Evolutionary conservation across 2,797 vertebrate species (phyloP).

Genomic region (Gymnoscopelus microlampas): DNA sequence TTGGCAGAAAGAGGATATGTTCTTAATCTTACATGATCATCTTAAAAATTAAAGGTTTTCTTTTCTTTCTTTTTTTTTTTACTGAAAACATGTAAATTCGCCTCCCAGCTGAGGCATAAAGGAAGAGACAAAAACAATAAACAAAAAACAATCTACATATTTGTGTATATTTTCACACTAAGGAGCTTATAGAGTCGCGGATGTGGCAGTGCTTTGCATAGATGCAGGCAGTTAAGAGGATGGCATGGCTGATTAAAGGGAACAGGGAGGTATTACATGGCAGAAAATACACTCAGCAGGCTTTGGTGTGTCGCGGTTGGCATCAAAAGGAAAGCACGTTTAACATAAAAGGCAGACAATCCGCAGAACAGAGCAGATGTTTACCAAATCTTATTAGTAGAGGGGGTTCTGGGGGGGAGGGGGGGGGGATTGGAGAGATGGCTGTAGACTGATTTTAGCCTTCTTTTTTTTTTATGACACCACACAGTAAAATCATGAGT

Average conservation of each 20-base stretch:
- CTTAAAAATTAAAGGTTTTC: neutral
- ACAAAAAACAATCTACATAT: slow-evolving; percentile 34
- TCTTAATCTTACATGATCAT: slow-evolving; percentile 2
- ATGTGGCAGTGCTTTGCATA: slow-evolving; percentile 30
- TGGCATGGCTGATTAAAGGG: slow-evolving; percentile 48
- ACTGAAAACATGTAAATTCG: slow-evolving; percentile 32
- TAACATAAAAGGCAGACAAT: slow-evolving; percentile 24
- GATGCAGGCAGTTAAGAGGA: slow-evolving; percentile 38
- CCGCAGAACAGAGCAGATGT: slow-evolving; percentile 36
- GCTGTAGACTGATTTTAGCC: too few species aligned
- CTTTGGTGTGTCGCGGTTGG: slow-evolving; percentile 21
- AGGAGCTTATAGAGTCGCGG: slow-evolving; percentile 41
- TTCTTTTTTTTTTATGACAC: too few species aligned
- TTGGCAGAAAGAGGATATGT: neutral
- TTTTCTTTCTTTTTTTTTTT: neutral
- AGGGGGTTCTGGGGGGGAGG: neutral
- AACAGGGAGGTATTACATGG: slow-evolving; percentile 26
- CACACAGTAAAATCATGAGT: too few species aligned
- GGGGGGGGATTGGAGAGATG: too few species aligned
- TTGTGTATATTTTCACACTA: slow-evolving; percentile 34
- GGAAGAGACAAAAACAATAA: slow-evolving; percentile 14
- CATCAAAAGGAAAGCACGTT: slow-evolving; percentile 8
- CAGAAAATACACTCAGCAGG: slow-evolving; percentile 29
- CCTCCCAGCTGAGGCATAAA: neutral
- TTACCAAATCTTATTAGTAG: slow-evolving; percentile 24